These are phyloP conservation scores for Trichonephila inaurata DNA, from an alignment of 1,140 invertebrate species.

Conservation along the genomic window DNA sequence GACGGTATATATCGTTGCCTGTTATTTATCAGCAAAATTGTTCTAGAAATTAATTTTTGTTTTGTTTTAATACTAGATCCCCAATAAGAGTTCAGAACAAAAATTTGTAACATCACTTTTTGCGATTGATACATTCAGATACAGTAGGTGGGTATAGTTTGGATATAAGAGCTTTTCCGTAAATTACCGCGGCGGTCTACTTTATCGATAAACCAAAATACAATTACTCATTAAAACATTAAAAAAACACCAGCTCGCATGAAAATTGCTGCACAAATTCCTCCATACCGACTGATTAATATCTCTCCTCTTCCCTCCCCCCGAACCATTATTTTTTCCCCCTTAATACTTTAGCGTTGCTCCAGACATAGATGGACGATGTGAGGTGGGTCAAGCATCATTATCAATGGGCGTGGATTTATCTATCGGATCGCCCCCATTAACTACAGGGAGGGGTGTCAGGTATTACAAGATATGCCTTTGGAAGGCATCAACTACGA, in stretches of 20 bases:
- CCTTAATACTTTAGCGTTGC: slow-evolving; percentile 33
- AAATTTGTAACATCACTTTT: not conserved
- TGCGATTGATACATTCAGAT: slow-evolving; percentile 27
- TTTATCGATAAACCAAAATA: slow-evolving; percentile 68
- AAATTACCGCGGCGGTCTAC: slow-evolving; percentile 56
- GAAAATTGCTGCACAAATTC: slow-evolving; percentile 73
- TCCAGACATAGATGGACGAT: slow-evolving; percentile 70
- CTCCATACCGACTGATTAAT: slow-evolving; percentile 61
- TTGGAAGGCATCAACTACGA: not conserved
- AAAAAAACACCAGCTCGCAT: slow-evolving; percentile 74
- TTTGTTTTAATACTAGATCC: no score
- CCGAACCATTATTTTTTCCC: slow-evolving; percentile 44
- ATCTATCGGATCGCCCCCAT: slow-evolving; percentile 75
- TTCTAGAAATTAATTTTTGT: no score
- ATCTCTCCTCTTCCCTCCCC: slow-evolving; percentile 24
- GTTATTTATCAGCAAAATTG: no score
- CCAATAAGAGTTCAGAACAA: no score
- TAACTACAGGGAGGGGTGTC: slow-evolving; percentile 73
- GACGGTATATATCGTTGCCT: no score
- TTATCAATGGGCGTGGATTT: slow-evolving; percentile 76
- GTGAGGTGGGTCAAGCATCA: slow-evolving; percentile 68
- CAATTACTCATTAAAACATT: slow-evolving; percentile 76
- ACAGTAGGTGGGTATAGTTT: slow-evolving; percentile 27
- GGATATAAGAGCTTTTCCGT: slow-evolving; percentile 48
- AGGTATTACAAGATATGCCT: slow-evolving; percentile 63